Evolutionary conservation across 2,888 invertebrate genomes (phyloP).

Genomic region (Drosophila borborema): DNA sequence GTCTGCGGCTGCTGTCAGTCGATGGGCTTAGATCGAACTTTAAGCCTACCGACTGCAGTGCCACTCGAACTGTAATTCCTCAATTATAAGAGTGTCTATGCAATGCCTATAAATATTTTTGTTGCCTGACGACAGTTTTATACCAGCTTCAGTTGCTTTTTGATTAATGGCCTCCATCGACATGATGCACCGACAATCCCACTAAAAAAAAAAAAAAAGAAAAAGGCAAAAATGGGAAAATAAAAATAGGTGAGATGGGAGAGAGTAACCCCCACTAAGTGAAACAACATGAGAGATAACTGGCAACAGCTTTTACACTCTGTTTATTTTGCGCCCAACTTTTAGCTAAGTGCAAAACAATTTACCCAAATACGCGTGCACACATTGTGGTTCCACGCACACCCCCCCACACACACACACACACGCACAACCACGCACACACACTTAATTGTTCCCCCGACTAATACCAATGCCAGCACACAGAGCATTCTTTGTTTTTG

Average conservation of each 20-base stretch:
- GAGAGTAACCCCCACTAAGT: constrained; percentile 52
- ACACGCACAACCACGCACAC: constrained; percentile 17
- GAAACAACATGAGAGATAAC: constrained; percentile 69
- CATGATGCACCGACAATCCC: constrained; percentile 45
- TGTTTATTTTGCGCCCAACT: constrained; percentile 73
- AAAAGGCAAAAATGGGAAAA: background rate
- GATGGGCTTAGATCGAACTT: constrained; percentile 32
- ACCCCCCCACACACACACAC: constrained; percentile 15
- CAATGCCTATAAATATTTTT: constrained; percentile 61
- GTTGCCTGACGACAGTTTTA: constrained; percentile 53
- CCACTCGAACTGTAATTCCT: constrained; percentile 77
- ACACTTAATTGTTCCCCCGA: constrained; percentile 71
- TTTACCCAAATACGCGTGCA: constrained; percentile 72
- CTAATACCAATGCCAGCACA: constrained; percentile 34
- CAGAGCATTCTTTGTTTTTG: constrained; percentile 22
- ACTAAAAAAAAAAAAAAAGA: constrained; percentile 27
- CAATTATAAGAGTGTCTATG: constrained; percentile 72
- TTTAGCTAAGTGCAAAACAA: constrained; percentile 82
- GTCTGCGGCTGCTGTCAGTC: constrained; percentile 70
- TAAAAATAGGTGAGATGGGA: background rate
- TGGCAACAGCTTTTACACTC: constrained; percentile 58
- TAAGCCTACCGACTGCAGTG: constrained; percentile 38
- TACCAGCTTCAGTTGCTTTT: constrained; percentile 44
- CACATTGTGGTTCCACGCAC: constrained; percentile 30
- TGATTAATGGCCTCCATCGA: constrained; percentile 68